Conservation (phyloP, 2,113 vertebrate genomes). For the Tretioscincus oriximinensis region DNA sequence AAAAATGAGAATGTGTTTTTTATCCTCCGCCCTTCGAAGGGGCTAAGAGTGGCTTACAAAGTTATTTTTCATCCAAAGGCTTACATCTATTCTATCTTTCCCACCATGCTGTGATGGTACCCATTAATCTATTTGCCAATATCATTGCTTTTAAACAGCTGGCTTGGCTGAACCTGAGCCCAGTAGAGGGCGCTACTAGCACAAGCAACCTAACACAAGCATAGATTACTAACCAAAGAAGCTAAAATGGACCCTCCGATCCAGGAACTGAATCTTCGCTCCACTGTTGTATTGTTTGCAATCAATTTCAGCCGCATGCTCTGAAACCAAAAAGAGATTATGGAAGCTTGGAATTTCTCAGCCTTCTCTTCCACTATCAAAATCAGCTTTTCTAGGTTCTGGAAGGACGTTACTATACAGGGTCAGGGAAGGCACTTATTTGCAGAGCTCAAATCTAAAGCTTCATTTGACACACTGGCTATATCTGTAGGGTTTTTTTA, state of each 20-base stretch:
- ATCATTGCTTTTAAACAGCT: too few species aligned
- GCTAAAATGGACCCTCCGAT: slow-evolving; percentile 97
- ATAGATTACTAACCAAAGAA: slow-evolving; percentile 84
- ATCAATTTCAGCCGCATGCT: slow-evolving; percentile 98
- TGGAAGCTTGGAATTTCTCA: too few species aligned
- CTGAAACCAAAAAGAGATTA: slow-evolving; percentile 12
- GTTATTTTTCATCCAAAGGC: too few species aligned
- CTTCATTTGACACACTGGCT: neutral
- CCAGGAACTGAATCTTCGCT: slow-evolving; percentile 95
- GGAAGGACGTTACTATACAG: neutral
- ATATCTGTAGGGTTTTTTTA: neutral
- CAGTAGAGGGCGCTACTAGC: too few species aligned
- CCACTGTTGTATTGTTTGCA: slow-evolving; percentile 96
- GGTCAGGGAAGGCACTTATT: neutral
- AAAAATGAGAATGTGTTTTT: too few species aligned
- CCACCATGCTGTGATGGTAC: too few species aligned
- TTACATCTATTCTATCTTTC: too few species aligned
- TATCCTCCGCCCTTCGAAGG: too few species aligned
- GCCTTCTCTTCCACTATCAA: neutral
- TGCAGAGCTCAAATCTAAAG: neutral
- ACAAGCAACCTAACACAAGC: too few species aligned
- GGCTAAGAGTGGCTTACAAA: too few species aligned
- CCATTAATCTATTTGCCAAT: too few species aligned
- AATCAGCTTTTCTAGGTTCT: neutral
- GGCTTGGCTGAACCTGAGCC: too few species aligned